A percentile compares a stretch with the other conserved stretches of the same genome.
Conservation (phyloP, 2,113 vertebrate species). For the Entelurus aequoreus region DNA sequence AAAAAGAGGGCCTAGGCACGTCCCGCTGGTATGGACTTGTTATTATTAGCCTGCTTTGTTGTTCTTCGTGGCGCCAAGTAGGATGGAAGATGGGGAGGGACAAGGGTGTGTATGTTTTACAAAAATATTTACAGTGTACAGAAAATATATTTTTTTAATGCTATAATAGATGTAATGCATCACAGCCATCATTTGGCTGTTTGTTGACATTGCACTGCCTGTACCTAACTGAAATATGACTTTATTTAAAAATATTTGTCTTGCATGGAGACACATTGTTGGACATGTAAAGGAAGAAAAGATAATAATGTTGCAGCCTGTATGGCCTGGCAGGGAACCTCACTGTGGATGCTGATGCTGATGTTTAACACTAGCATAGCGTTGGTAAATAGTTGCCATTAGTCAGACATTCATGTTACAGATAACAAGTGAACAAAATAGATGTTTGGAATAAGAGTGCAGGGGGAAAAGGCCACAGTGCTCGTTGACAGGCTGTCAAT, state of each 20-base stretch:
- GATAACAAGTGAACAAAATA: neutral
- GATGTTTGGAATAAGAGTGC: neutral
- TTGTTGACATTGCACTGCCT: too few species aligned
- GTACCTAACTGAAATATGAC: too few species aligned
- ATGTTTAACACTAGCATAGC: neutral
- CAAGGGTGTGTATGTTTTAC: too few species aligned
- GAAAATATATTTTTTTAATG: slow-evolving; percentile 1
- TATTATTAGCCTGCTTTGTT: too few species aligned
- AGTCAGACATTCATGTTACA: neutral
- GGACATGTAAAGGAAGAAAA: slow-evolving; percentile 19
- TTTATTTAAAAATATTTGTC: too few species aligned
- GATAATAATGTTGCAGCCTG: too few species aligned
- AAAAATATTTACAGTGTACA: too few species aligned
- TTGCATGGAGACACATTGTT: slow-evolving; percentile 31
- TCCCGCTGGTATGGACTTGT: slow-evolving; percentile 15
- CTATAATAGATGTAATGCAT: neutral
- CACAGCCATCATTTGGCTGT: neutral
- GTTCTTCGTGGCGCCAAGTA: too few species aligned
- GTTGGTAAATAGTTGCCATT: neutral
- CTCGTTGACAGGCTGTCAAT: slow-evolving; percentile 34
- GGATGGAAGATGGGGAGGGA: too few species aligned
- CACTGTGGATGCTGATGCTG: slow-evolving; percentile 32
- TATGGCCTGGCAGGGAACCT: slow-evolving; percentile 18
- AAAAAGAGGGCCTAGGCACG: slow-evolving; percentile 21
- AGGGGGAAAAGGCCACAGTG: neutral